phyloP scores from a whole-genome alignment of 1,140 invertebrate genomes.

The Diabrotica undecimpunctata region DNA sequence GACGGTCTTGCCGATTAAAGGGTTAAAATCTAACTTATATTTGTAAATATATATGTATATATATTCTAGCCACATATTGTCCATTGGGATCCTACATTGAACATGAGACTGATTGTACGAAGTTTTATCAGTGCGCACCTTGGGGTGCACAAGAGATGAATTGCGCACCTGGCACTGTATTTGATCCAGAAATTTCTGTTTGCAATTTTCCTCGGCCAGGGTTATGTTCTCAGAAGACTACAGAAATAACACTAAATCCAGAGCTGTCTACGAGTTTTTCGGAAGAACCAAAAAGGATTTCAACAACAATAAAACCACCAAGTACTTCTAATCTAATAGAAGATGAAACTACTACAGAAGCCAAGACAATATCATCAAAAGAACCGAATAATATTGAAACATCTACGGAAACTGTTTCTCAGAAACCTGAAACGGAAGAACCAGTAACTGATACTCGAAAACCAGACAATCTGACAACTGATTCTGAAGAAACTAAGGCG shows the following conservation, averaged over 20 bases:
- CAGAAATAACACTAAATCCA: too few relatives aligned
- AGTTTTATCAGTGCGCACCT: conserved; percentile 25
- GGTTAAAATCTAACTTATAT: too few relatives aligned
- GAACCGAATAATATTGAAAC: not conserved
- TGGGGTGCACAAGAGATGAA: conserved; percentile 27
- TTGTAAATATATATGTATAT: too few relatives aligned
- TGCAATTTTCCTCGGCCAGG: not conserved
- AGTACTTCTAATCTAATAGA: not conserved
- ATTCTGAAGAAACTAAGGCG: too few relatives aligned
- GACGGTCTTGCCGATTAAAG: too few relatives aligned
- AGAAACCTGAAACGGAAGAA: too few relatives aligned
- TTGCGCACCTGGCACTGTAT: conserved; percentile 44
- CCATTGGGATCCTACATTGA: not conserved
- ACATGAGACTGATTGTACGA: conserved; percentile 25
- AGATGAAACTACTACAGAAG: not conserved
- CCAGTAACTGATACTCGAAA: too few relatives aligned
- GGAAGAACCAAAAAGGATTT: too few relatives aligned
- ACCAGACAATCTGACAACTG: too few relatives aligned
- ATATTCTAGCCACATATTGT: not conserved
- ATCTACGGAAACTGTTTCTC: not conserved
- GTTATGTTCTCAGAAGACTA: not conserved
- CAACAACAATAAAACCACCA: not conserved
- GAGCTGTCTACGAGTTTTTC: too few relatives aligned
- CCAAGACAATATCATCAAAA: not conserved
- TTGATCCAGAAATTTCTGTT: conserved; percentile 18